Evolutionary conservation across 2,888 invertebrate species (phyloP).

Genomic region (Pammene fasciana): DNA sequence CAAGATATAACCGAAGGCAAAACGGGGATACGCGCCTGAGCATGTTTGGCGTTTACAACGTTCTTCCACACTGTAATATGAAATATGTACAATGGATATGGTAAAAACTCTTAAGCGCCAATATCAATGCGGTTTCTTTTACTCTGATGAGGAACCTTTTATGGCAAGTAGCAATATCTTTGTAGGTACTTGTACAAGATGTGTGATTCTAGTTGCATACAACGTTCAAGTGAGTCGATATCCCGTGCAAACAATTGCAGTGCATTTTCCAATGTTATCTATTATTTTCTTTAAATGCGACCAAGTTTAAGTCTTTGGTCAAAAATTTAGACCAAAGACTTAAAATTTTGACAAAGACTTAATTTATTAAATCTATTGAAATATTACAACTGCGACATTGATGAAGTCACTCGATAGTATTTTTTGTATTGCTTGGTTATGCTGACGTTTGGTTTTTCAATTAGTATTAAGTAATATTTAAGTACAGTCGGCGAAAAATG

Average conservation of each 20-base stretch:
- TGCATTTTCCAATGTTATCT: no score
- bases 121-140: background rate
- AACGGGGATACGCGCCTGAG: background rate
- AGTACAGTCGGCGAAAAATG: no score
- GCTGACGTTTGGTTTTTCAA: no score
- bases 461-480: no score
- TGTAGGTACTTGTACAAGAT: conserved; percentile 46
- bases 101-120: conserved; percentile 13
- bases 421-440: no score
- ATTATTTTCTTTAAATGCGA: no score
- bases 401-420: no score
- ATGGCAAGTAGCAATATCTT: background rate
- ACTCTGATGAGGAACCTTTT: background rate
- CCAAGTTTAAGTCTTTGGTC: no score
- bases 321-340: no score
- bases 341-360: no score
- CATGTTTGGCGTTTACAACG: background rate
- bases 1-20: background rate
- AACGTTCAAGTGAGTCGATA: background rate
- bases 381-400: no score
- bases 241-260: background rate
- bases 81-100: background rate
- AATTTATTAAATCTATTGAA: no score
- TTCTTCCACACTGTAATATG: background rate
- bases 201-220: background rate